phyloP scores from a whole-genome alignment of 1,140 invertebrate genomes.

The Manduca sexta region DNA sequence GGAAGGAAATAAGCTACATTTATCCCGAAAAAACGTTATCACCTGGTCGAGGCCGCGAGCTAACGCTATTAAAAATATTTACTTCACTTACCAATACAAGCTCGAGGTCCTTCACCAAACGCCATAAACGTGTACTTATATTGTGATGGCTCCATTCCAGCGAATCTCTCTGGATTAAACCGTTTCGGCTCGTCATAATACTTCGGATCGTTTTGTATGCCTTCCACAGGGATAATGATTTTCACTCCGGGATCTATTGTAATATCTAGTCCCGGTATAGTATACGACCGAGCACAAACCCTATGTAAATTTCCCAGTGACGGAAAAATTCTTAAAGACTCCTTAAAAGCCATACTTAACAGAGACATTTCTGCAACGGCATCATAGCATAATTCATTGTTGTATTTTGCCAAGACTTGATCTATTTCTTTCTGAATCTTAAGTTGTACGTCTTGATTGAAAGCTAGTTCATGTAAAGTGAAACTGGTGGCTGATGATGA shows the following conservation, averaged over 20 bases:
- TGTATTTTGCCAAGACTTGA: slow-evolving; percentile 55
- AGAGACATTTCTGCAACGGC: slow-evolving; percentile 74
- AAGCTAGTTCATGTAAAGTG: slow-evolving; percentile 66
- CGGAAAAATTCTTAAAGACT: slow-evolving; percentile 64
- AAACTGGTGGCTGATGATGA: slow-evolving; percentile 64
- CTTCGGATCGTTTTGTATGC: slow-evolving; percentile 74
- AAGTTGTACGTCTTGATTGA: slow-evolving; percentile 63
- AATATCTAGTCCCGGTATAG: slow-evolving; percentile 49
- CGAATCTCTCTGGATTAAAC: slow-evolving; percentile 76
- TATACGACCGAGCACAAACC: slow-evolving; percentile 47
- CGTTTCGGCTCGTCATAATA: slow-evolving; percentile 73
- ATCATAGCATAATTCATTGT: slow-evolving; percentile 74
- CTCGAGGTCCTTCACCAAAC: slow-evolving; percentile 80
- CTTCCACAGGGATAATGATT: slow-evolving; percentile 72
- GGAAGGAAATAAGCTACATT: too few species aligned
- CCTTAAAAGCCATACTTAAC: slow-evolving; percentile 43
- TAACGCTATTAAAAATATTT: neutral
- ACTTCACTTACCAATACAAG: slow-evolving; percentile 75
- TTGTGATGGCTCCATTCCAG: slow-evolving; percentile 52
- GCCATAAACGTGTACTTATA: slow-evolving; percentile 75
- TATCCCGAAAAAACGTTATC: too few species aligned
- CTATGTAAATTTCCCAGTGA: slow-evolving; percentile 52
- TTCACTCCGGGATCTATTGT: slow-evolving; percentile 64
- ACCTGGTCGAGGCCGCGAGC: too few species aligned
- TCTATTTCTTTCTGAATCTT: slow-evolving; percentile 67